phyloP scores from a whole-genome alignment of 2,113 vertebrate genomes.

The Takifugu flavidus region DNA sequence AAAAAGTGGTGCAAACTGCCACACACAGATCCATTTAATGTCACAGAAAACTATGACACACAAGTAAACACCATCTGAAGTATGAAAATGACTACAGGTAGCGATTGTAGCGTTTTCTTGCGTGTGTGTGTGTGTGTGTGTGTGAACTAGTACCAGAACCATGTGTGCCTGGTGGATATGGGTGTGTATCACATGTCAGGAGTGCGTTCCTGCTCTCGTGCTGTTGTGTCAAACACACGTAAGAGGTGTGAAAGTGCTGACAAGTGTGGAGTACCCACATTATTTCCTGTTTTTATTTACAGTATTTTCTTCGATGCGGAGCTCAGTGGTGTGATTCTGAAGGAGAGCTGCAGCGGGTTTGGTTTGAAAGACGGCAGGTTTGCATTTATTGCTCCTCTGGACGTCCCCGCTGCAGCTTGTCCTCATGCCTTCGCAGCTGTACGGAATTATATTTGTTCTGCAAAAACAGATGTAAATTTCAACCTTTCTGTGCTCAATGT shows the following conservation, averaged over 20 bases:
- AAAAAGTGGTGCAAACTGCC: no score
- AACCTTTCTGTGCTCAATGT: background rate
- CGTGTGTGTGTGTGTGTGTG: background rate
- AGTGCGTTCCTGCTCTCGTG: background rate
- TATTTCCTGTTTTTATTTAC: background rate
- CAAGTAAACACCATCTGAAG: background rate
- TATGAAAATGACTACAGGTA: background rate
- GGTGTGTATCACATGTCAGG: conserved; percentile 12
- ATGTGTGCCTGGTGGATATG: conserved; percentile 22
- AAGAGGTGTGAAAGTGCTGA: conserved; percentile 32
- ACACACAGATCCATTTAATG: no score
- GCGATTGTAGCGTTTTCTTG: background rate
- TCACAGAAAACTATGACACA: background rate
- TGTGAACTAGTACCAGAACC: background rate
- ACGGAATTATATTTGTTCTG: background rate
- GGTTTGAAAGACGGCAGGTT: conserved; percentile 5
- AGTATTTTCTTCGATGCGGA: background rate
- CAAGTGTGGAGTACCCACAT: background rate
- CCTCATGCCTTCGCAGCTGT: background rate
- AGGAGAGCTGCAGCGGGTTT: background rate
- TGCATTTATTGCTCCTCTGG: background rate
- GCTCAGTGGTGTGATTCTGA: background rate
- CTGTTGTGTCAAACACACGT: conserved; percentile 34
- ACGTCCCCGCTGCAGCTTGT: background rate
- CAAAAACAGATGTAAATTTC: background rate